A percentile compares a stretch with the other conserved stretches of the same genome.
Evolutionary conservation across 2,797 vertebrate species (phyloP).

Genomic region (Epinephelus coioides): DNA sequence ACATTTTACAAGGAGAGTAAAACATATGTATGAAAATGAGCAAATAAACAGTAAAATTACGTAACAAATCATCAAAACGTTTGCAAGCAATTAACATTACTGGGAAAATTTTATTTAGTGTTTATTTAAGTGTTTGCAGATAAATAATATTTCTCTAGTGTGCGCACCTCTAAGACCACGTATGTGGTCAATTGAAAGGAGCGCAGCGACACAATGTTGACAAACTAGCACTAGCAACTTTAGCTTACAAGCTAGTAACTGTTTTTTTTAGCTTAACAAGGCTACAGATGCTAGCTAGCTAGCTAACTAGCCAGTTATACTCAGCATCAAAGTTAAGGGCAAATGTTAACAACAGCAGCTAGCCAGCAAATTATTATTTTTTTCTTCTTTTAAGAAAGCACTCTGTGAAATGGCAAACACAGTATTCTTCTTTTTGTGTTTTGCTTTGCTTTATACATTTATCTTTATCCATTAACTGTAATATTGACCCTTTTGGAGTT

Average conservation of each 20-base stretch:
- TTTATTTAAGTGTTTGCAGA: not conserved
- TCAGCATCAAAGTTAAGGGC: no score
- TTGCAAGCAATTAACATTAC: not conserved
- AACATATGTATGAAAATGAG: not conserved
- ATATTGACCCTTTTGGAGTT: slow-evolving; percentile 2
- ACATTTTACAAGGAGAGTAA: not conserved
- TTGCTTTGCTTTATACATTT: not conserved
- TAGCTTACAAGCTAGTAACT: not conserved
- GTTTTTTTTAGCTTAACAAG: not conserved
- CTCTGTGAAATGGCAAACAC: no score
- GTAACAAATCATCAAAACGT: not conserved
- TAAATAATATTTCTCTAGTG: no score
- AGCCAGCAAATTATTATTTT: no score
- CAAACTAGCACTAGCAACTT: not conserved
- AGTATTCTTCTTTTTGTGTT: no score
- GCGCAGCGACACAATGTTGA: not conserved
- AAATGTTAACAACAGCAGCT: no score
- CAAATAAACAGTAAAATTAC: not conserved
- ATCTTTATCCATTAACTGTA: not conserved
- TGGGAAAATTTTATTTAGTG: not conserved
- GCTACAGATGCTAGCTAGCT: no score
- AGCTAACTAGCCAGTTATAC: no score
- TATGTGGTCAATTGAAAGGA: not conserved
- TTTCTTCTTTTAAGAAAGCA: no score
- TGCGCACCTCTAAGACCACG: no score